Percentiles rank a stretch among this genome's conserved stretches.
phyloP scores from a whole-genome alignment of 2,888 invertebrate genomes.

The Clistopyga incitator region DNA sequence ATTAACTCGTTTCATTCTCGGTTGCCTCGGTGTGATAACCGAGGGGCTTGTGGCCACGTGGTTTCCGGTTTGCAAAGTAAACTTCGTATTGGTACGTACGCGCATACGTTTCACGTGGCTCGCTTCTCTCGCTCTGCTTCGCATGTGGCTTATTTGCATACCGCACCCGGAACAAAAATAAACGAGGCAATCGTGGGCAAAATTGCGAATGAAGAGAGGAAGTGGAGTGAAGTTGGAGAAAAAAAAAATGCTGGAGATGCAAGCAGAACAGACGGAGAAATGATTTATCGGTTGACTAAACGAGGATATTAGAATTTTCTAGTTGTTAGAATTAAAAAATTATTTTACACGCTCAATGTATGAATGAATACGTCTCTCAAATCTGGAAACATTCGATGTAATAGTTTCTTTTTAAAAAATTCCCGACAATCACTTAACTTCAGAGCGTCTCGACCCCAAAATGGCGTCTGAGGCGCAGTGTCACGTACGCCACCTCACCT shows the following conservation, averaged over 20 bases:
- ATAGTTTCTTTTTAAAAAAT: too few species aligned
- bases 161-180: slow-evolving; percentile 44
- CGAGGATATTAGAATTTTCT: too few species aligned
- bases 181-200: slow-evolving; percentile 19
- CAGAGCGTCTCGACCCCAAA: too few species aligned
- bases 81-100: slow-evolving; percentile 11
- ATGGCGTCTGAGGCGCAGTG: too few species aligned
- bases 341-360: too few species aligned
- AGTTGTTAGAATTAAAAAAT: too few species aligned
- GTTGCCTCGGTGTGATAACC: slow-evolving; percentile 41
- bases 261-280: slow-evolving; percentile 2
- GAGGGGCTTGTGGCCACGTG: slow-evolving; percentile 17
- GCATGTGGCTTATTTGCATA: slow-evolving; percentile 53
- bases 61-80: slow-evolving; percentile 58
- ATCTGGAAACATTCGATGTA: too few species aligned
- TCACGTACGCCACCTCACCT: too few species aligned
- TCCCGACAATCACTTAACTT: too few species aligned
- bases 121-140: slow-evolving; percentile 26
- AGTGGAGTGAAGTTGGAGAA: slow-evolving; percentile 3
- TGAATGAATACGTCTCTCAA: too few species aligned
- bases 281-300: not conserved
- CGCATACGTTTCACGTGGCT: slow-evolving; percentile 1
- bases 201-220: not conserved
- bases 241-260: not conserved
- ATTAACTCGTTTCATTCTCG: slow-evolving; percentile 36